Percentiles rank a stretch among this genome's conserved stretches.
These are phyloP conservation scores for Platichthys flesus DNA, from an alignment of 2,113 vertebrate genomes.

Conservation along the genomic window DNA sequence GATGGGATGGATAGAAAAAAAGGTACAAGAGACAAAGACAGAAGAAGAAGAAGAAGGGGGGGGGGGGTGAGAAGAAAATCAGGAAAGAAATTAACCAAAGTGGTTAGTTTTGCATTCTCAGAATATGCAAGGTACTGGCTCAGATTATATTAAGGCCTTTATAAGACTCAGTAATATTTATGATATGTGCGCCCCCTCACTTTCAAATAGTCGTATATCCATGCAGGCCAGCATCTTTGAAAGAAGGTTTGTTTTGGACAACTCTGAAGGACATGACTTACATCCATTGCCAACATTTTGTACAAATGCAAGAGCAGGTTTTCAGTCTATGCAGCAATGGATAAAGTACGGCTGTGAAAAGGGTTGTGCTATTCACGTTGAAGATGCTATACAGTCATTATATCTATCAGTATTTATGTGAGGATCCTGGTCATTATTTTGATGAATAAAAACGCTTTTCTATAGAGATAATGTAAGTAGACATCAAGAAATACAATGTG, in stretches of 20 bases:
- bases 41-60: neutral
- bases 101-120: neutral
- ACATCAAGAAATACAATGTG: too few species aligned
- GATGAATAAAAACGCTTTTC: neutral
- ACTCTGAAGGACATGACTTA: neutral
- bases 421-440: neutral
- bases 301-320: neutral
- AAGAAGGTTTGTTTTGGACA: neutral
- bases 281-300: neutral
- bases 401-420: too few species aligned
- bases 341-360: neutral
- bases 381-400: neutral
- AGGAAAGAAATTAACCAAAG: neutral
- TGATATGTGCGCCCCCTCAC: neutral
- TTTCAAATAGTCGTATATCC: neutral
- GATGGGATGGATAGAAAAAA: constrained; percentile 22
- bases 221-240: neutral
- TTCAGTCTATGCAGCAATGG: neutral
- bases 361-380: neutral
- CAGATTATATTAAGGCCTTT: neutral
- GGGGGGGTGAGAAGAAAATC: too few species aligned
- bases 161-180: neutral
- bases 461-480: too few species aligned
- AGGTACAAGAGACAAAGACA: neutral
- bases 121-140: neutral